Evolutionary conservation across 2,797 vertebrate species (phyloP).

Genomic region (Hybognathus amarus): DNA sequence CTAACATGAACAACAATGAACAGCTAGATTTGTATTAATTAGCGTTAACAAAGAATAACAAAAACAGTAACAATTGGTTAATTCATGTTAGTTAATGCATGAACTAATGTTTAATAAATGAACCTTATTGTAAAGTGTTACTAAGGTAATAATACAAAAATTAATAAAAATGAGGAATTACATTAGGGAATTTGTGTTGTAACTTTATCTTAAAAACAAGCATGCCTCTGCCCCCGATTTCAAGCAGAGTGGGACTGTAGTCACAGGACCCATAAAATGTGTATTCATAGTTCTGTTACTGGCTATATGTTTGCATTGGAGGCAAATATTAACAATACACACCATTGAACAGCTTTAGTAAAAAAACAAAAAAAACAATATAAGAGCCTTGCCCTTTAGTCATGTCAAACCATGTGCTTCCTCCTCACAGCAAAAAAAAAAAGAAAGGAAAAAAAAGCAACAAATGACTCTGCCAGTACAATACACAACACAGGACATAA

Average conservation of each 20-base stretch:
- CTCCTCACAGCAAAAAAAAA: background rate
- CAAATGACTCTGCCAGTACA: constrained; percentile 8
- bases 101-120: too few species aligned
- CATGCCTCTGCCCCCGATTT: too few species aligned
- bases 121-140: too few species aligned
- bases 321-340: background rate
- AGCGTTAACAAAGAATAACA: too few species aligned
- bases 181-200: background rate
- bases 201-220: constrained; percentile 3
- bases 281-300: constrained; percentile 28
- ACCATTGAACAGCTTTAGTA: background rate
- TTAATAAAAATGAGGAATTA: background rate
- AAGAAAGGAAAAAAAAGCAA: background rate
- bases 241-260: constrained; percentile 23
- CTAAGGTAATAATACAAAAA: too few species aligned
- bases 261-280: constrained; percentile 12
- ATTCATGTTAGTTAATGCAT: too few species aligned
- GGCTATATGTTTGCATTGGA: background rate
- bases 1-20: too few species aligned
- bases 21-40: too few species aligned
- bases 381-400: constrained; percentile 23
- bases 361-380: background rate
- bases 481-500: constrained; percentile 4
- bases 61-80: too few species aligned
- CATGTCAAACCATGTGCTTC: constrained; percentile 21